Base-by-base conservation (phyloP, 2,113 vertebrate species). In the Pachypanchax playfairii region DNA sequence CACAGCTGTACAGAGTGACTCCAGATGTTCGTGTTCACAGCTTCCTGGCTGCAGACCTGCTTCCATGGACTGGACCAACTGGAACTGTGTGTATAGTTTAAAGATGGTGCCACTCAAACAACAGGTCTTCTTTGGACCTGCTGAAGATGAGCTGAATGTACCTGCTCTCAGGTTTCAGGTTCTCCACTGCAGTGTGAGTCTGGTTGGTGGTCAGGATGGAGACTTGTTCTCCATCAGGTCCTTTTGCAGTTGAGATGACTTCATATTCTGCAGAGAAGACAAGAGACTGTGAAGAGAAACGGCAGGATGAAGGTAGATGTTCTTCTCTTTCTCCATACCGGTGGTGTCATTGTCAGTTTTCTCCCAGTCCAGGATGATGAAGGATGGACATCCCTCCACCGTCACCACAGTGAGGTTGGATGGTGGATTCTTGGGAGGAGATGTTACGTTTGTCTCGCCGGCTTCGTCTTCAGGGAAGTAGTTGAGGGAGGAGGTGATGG, bases 401-500 rank as follows among this genome's bases (percentile, higher is more conserved):
- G 96, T 97, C 67, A 98, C 94, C 70, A 98, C 93, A 0, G 96
- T 99, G 74, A 99, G 92, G 77, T 99, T 99, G 33, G 94, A 94
- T 12, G 96, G 96, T 2, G 94, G 91, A 48, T 90, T 89, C 70
- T 86, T 92, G 0, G 97, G 96, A n/a, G 94, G 91, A 46, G 75
- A 90, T 3, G 90, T 93, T 59, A 92, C 87, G 2, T 93, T 92
- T 1, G 88, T 84, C 20, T 92, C 93, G 5, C 52, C 68, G 0
- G 49, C 55, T 33, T 95, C 93, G 13, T 86, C 88, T 11, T 82
- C 84, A 0, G 93, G 93, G 78, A 98, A 98, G 75, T 92, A 91
- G 53, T 83, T 93, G 36, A 99, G 83, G 1, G 95, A 95, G 18
- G 94, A 93, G 2, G 96, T 98, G 88, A 99, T 96, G 73, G 97